phyloP scores from a whole-genome alignment of 2,113 vertebrate genomes.

The Chloropsis hardwickii region DNA sequence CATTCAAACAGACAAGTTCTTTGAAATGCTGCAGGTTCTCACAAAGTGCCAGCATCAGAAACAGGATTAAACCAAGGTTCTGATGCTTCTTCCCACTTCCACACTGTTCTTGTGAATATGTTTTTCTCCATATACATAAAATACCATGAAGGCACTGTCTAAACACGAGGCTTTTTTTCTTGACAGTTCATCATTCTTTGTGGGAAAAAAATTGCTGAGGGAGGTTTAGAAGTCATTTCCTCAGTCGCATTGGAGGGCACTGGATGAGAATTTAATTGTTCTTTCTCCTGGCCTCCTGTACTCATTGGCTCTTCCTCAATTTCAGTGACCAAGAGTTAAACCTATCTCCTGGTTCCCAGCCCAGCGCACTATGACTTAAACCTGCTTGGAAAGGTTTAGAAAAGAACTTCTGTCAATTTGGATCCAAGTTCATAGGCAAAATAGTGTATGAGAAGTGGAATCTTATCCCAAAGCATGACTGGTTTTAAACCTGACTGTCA shows the following conservation, averaged over 20 bases:
- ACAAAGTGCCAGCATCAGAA: not conserved
- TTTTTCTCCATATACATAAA: not conserved
- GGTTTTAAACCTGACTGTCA: not conserved
- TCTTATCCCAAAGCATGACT: not conserved
- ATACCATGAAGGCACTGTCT: not conserved
- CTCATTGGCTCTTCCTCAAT: not conserved
- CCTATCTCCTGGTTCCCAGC: not conserved
- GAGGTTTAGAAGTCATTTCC: not conserved
- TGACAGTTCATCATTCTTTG: not conserved
- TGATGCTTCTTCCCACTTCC: not conserved
- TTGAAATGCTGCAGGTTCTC: not conserved
- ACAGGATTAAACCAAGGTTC: not conserved
- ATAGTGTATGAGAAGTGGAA: not conserved
- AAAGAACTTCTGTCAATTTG: not conserved
- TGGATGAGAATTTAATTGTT: not conserved
- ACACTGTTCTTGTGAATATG: not conserved
- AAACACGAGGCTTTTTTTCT: not conserved
- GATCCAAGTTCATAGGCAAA: not conserved
- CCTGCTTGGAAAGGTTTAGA: not conserved
- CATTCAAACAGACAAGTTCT: not conserved
- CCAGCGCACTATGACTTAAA: not conserved
- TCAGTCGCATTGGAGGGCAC: not conserved
- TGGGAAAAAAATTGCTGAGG: not conserved
- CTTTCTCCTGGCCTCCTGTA: not conserved
- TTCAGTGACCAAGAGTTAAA: not conserved